A percentile compares a stretch with the other conserved stretches of the same genome.
Conservation (phyloP, 2,113 vertebrate genomes). For the Ellobius talpinus region DNA sequence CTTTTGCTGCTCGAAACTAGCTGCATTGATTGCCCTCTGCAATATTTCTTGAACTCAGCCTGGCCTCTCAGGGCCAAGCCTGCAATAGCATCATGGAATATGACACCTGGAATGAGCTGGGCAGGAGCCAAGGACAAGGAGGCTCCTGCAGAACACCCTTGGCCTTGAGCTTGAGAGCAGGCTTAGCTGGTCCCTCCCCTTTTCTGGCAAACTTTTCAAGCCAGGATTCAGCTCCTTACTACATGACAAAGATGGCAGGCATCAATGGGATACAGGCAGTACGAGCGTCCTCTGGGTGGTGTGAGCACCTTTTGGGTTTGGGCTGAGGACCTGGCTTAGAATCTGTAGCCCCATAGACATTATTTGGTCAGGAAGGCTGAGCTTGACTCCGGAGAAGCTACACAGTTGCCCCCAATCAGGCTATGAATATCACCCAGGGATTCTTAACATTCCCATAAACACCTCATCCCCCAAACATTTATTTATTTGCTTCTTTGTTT, state of each 20-base stretch:
- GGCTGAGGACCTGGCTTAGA: neutral
- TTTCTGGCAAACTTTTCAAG: neutral
- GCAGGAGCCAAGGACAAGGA: neutral
- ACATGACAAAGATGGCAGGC: neutral
- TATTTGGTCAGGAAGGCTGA: neutral
- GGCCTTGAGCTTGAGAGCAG: neutral
- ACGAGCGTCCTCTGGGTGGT: neutral
- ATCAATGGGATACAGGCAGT: neutral
- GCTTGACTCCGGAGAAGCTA: neutral
- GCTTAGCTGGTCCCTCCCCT: neutral
- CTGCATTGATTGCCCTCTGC: neutral
- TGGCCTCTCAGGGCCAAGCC: neutral
- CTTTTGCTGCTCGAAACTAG: neutral
- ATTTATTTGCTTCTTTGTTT: neutral
- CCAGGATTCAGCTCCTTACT: neutral
- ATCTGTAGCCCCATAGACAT: neutral
- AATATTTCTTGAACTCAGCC: neutral
- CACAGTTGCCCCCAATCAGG: neutral
- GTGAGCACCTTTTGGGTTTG: neutral
- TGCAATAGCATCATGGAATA: neutral
- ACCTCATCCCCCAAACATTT: neutral
- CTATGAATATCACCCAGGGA: neutral
- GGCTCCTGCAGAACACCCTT: neutral
- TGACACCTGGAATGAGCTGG: neutral
- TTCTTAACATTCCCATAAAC: neutral